Conservation (phyloP, 1,140 invertebrate genomes). For the Sesamia nonagrioides region DNA sequence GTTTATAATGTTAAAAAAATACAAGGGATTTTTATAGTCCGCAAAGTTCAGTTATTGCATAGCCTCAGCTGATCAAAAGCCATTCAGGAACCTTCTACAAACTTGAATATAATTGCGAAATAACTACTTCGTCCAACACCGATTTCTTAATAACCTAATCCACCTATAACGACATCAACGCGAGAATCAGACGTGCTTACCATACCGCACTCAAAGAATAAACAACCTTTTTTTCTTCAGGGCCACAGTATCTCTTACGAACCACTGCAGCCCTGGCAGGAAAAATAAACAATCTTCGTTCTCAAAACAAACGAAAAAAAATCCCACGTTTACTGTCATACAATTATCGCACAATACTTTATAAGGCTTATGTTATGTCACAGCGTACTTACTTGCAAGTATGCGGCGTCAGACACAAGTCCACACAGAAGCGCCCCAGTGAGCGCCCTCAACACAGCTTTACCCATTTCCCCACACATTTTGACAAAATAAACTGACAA, state of each 20-base stretch:
- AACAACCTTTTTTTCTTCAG: too few relatives aligned
- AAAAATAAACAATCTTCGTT: not conserved
- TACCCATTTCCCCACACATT: conserved; percentile 84
- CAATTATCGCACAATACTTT: conserved; percentile 5
- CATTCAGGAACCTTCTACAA: too few relatives aligned
- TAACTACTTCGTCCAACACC: not conserved
- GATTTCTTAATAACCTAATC: not conserved
- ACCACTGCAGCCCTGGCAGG: too few relatives aligned
- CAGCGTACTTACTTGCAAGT: conserved; percentile 74
- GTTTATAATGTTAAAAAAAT: too few relatives aligned
- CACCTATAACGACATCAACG: not conserved
- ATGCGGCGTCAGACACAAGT: conserved; percentile 80
- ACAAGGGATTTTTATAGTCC: too few relatives aligned
- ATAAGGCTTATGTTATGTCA: not conserved
- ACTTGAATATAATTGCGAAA: not conserved
- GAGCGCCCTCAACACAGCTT: conserved; percentile 80
- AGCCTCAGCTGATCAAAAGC: too few relatives aligned
- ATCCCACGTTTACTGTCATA: conserved; percentile 4
- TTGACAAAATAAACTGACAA: conserved; percentile 47
- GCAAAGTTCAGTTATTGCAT: too few relatives aligned
- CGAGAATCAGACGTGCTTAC: not conserved
- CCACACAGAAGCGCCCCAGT: conserved; percentile 79
- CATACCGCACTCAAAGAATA: not conserved
- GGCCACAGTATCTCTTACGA: too few relatives aligned
- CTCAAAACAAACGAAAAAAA: not conserved